Evolutionary conservation across 1,140 invertebrate genomes (phyloP).

Genomic region (Stenopsyche tienmushanensis): DNA sequence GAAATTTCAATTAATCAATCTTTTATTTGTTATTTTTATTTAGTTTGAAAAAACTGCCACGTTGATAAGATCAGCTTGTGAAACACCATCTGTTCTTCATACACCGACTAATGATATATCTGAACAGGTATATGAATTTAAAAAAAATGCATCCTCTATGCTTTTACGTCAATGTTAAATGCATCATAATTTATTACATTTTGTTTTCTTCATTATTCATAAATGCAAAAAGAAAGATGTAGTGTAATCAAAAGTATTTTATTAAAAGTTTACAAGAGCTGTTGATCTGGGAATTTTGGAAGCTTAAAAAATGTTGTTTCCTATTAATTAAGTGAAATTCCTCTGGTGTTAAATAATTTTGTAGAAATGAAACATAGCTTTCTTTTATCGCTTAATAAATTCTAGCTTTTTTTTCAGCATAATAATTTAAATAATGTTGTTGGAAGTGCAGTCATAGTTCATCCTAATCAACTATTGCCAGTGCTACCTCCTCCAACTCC

Average conservation of each 20-base stretch:
- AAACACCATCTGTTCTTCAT: constrained; percentile 24
- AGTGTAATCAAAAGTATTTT: too few species aligned
- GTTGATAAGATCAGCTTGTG: constrained; percentile 26
- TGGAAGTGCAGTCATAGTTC: constrained; percentile 65
- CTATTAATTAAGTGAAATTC: background rate
- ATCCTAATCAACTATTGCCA: constrained; percentile 70
- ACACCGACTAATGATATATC: constrained; percentile 25
- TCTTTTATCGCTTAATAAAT: too few species aligned
- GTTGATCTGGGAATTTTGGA: too few species aligned
- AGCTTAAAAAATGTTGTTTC: too few species aligned
- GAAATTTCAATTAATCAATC: too few species aligned
- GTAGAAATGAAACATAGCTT: background rate
- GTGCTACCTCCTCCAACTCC: constrained; percentile 61
- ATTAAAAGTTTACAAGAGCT: too few species aligned
- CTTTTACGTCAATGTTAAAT: too few species aligned
- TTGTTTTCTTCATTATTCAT: constrained; percentile 6
- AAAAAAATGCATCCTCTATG: too few species aligned
- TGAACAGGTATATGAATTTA: constrained; percentile 37
- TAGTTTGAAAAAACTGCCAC: constrained; percentile 38
- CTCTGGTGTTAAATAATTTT: background rate
- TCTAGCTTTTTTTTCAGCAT: constrained; percentile 26
- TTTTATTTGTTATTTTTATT: too few species aligned
- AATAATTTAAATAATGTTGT: constrained; percentile 31
- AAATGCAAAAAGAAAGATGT: too few species aligned
- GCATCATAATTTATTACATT: background rate